A percentile compares a stretch with the other conserved stretches of the same genome.
Conservation (phyloP, 1,140 invertebrate genomes). For the Hycleus phaleratus region DNA sequence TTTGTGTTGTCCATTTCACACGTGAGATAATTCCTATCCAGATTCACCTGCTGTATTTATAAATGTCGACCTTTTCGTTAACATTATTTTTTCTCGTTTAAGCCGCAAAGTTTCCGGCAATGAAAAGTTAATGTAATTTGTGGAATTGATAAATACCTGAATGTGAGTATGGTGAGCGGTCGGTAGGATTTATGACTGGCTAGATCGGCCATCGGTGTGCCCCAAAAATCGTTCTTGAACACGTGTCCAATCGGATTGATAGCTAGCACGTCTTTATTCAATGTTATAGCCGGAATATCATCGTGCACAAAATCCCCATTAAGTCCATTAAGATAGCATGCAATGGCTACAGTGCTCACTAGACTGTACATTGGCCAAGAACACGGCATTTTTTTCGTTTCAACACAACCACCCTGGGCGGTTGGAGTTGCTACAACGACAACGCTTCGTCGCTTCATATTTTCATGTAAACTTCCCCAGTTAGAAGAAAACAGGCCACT, state of each 20-base stretch:
- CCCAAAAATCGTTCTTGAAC: slow-evolving; percentile 86
- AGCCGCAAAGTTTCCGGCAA: no score
- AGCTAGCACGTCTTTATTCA: slow-evolving; percentile 76
- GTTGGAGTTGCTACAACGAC: neutral
- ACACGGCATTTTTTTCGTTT: slow-evolving; percentile 23
- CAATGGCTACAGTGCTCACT: slow-evolving; percentile 57
- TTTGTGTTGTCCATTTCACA: no score
- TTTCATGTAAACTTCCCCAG: slow-evolving; percentile 4
- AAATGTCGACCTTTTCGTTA: no score
- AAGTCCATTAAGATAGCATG: slow-evolving; percentile 70
- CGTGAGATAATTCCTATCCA: no score
- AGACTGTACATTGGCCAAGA: slow-evolving; percentile 48
- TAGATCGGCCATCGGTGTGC: slow-evolving; percentile 76
- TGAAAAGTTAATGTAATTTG: no score
- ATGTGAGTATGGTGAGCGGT: slow-evolving; percentile 73
- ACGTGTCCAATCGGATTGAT: slow-evolving; percentile 55
- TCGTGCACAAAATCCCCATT: slow-evolving; percentile 85
- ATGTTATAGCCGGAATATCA: slow-evolving; percentile 78
- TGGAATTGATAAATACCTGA: slow-evolving; percentile 51
- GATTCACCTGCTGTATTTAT: no score
- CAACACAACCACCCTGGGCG: neutral
- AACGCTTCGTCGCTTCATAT: slow-evolving; percentile 17
- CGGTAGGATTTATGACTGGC: slow-evolving; percentile 79
- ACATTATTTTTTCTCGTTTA: no score
- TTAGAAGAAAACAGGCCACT: slow-evolving; percentile 4